Evolutionary conservation across 2,113 vertebrate species (phyloP), one percentile per base, ranked within the genome.

Genomic region (Sylvilagus bachmani): DNA sequence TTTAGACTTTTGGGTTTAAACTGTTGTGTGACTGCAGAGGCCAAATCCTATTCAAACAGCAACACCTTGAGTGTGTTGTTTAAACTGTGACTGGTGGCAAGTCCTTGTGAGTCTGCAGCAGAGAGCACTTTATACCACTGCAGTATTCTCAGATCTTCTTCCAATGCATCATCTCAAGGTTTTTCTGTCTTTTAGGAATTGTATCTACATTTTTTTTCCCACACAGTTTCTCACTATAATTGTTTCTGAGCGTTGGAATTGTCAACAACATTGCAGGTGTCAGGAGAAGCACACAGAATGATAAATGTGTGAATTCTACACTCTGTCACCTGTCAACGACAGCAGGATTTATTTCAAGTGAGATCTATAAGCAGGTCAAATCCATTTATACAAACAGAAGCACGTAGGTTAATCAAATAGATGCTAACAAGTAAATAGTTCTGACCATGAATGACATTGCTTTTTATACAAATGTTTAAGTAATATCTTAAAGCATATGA

Each of bases 231-330:
- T 89, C 16, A 74, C 86, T 19, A 6, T 71, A 67, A 93, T 87
- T 70, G 51, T 92, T 95, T 89, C 64, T 19, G 17, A 92, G 25
- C n/a, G 49, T 11, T 94, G 11, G 31, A 91, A 70, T 62, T 83
- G 84, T 92, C 83, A 86, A 7, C 11, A 8, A 91, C 16, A 9
- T 79, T 38, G n/a, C 3, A 24, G 4, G 58, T 91, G 62, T 91
- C 75, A 81, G 3, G 5, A 11, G 71, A 83, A 11, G 17, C 13
- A 93, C 58, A 71, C 73, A 36, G 36, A 84, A 53, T 75, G 85
- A 82, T 79, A 89, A 82, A 84, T 90, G 66, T 75, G 71, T 91
- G 84, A 38, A 49, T 89, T 91, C 51, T 90, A 17, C n/a, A 44
- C 21, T 62, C 53, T 69, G 71, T 87, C 66, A 12, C n/a, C 49